Evolutionary conservation across 2,113 vertebrate genomes (phyloP), one percentile per base, ranked within the genome.

Genomic region (Pelecanus crispus): DNA sequence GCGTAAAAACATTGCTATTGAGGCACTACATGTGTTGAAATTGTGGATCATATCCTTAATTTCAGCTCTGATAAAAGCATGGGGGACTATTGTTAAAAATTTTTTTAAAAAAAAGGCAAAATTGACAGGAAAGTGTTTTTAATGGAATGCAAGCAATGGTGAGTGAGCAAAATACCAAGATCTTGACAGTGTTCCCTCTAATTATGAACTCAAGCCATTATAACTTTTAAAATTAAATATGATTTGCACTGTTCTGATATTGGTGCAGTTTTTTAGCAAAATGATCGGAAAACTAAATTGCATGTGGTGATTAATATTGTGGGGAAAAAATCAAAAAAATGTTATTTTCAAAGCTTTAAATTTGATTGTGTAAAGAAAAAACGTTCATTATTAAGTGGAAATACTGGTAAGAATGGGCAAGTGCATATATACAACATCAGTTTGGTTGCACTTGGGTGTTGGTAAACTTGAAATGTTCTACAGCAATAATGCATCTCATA

Each of bases 221-320:
- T 98, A 97, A 98, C 97, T 98, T 98, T 98, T 97, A 97, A 98
- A 98, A 98, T 98, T 98, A 98, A 98, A 98, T 98, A 98, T 98
- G 96, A 98, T 98, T 98, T 98, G 98, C 98, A 98, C 98, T 98
- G 98, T 98, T 98, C 98, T 98, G 98, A 98, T 96, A 98, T 98
- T 98, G 98, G 98, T 98, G 98, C 98, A 98, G 98, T 98, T 98
- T 98, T 98, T 98, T 98, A 98, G 98, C 97, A 98, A 94, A 98
- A 97, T 79, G 87, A 97, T 86, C 96, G 97, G 97, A 94, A 96
- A 97, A 95, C 96, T 96, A 96, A 98, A 98, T 98, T 98, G 98
- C 98, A 98, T 98, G 98, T 98, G 97, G 96, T 98, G 96, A 97
- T 84, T 92, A 94, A 97, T 95, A 92, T 63, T 98, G 97, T 97